Evolutionary conservation across 2,888 invertebrate genomes (phyloP), one percentile per base, ranked within the genome.

Genomic region (Synergus umbraculus): DNA sequence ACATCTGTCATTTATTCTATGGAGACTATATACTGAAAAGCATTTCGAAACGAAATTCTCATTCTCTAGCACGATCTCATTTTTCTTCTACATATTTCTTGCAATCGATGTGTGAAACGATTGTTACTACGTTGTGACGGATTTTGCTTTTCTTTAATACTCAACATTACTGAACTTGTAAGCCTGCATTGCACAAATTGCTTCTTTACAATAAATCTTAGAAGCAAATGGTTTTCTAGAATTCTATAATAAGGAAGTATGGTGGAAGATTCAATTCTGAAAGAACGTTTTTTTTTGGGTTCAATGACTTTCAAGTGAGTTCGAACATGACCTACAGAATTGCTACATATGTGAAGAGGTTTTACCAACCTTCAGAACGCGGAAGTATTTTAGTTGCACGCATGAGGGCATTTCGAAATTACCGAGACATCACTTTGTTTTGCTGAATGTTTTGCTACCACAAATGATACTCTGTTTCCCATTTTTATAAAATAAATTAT

Each of bases 401-500:
- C 86, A 84, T 78, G 85, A 86, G 80, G 81, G 79, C 82, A 79
- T 83, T 80, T 80, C 77, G 77, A 83, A 88, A 87, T 86, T 84
- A 79, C 79, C 64, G 78, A 78, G 76, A 69, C 67, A 58, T 79
- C 78, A 78, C 77, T 78, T 82, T 83, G 82, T 80, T 80, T 78
- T 65, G 76, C 67, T 65, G 13, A 49, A 49, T 13, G 49, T 49
- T 49, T 49, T 49, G 13, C 49, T 15, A 12, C 12, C 15, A 49
- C 15, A 49, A 49, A 49, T 49, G 12, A 49, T 15, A 49, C 49
- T 49, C 49, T 2, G 15, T 49, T 13, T 12, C 49, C 12, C 49
- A 49, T 49, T 49, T 15, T 49, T 49, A 12, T 4, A 15, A 49
- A 49, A 49, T 13, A 49, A 49, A 49, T 49, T 49, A 49, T 12